These are phyloP conservation scores for Cynoglossus semilaevis DNA, from an alignment of 2,113 vertebrate genomes.

Conservation along the genomic window DNA sequence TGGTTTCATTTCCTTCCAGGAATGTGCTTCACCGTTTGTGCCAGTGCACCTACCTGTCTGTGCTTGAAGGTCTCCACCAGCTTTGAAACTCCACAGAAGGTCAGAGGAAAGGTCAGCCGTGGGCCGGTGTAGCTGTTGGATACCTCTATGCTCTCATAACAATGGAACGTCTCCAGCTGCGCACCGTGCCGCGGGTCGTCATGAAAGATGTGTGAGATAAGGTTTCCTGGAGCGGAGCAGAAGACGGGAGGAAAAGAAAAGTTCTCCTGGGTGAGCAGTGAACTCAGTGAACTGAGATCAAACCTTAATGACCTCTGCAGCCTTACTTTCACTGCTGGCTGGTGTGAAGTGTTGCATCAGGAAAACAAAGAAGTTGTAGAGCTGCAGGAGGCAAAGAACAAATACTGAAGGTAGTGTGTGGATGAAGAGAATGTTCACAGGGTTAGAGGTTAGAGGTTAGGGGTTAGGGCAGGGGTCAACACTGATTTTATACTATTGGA, in stretches of 20 bases:
- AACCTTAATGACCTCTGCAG: slow-evolving; percentile 10
- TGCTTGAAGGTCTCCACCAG: slow-evolving; percentile 90
- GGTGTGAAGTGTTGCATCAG: slow-evolving; percentile 89
- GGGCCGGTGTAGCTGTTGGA: slow-evolving; percentile 81
- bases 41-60: slow-evolving; percentile 81
- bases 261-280: slow-evolving; percentile 6
- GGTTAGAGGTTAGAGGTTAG: too few relatives aligned
- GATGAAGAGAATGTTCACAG: neutral
- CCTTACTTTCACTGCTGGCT: slow-evolving; percentile 84
- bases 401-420: neutral
- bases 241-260: neutral
- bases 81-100: slow-evolving; percentile 79
- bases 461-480: too few relatives aligned
- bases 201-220: slow-evolving; percentile 84
- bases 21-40: neutral
- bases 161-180: slow-evolving; percentile 77
- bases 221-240: slow-evolving; percentile 73
- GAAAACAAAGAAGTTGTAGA: slow-evolving; percentile 89
- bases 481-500: too few relatives aligned
- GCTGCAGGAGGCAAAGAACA: slow-evolving; percentile 66
- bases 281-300: slow-evolving; percentile 1
- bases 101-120: slow-evolving; percentile 85
- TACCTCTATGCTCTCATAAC: slow-evolving; percentile 81
- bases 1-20: neutral
- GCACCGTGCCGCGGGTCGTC: slow-evolving; percentile 75